Evolutionary conservation across 2,797 vertebrate genomes (phyloP).

Genomic region (Rousettus madagascariensis): DNA sequence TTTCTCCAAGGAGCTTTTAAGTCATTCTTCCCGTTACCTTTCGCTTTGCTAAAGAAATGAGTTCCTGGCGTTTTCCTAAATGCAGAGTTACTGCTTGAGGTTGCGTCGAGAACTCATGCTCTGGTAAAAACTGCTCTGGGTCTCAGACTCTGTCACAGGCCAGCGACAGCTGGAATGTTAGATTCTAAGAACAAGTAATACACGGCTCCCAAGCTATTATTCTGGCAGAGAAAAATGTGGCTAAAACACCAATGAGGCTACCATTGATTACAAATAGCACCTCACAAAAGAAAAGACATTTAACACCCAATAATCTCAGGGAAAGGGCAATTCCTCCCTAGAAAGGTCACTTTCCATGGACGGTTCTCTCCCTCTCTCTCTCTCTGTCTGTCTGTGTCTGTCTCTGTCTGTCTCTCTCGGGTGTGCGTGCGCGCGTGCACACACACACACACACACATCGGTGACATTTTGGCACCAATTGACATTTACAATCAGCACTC

Average conservation of each 20-base stretch:
- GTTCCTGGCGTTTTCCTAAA: neutral
- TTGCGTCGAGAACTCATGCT: neutral
- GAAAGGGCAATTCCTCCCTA: neutral
- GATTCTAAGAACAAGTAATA: neutral
- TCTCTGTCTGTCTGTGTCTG: no score
- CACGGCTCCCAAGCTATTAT: neutral
- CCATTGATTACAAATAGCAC: neutral
- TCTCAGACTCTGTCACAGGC: accelerated
- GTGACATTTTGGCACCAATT: accelerated
- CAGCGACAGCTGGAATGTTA: neutral
- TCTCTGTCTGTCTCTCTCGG: neutral
- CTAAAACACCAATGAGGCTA: neutral
- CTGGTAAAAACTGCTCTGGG: neutral
- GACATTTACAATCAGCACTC: accelerated
- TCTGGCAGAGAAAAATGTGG: neutral
- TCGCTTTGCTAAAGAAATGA: neutral
- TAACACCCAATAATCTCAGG: neutral
- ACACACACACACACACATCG: no score
- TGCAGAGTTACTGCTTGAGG: no score
- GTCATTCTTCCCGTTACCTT: neutral
- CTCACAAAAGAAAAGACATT: neutral
- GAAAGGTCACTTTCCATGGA: neutral
- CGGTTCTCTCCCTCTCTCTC: neutral
- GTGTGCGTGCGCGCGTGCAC: no score
- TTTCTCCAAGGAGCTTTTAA: neutral